Evolutionary conservation across 35 echinoderm and acorn worm species (phyloP).

Genomic region (Acanthaster planci): DNA sequence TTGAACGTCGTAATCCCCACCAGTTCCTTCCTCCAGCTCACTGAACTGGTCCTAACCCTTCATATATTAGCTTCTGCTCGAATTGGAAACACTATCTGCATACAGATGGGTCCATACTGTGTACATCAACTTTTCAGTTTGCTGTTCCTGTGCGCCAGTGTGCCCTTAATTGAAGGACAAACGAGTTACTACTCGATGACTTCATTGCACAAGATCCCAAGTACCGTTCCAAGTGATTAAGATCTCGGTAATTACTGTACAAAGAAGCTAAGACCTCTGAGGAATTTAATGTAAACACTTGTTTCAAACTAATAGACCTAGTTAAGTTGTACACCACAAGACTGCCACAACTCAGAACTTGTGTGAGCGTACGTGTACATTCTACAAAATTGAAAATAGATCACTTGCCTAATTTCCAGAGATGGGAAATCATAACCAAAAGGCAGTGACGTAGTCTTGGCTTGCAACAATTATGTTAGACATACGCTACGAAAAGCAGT

Average conservation of each 20-base stretch:
- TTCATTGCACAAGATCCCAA: conserved; percentile 33
- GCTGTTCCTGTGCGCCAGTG: neutral
- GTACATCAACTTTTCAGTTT: conserved; percentile 13
- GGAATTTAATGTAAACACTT: neutral
- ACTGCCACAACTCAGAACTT: conserved; percentile 34
- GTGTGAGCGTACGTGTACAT: neutral
- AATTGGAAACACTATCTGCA: no score
- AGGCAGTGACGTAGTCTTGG: conserved; percentile 49
- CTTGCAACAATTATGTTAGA: conserved; percentile 38
- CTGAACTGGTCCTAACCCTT: no score
- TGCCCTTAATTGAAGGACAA: neutral
- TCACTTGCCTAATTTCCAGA: conserved; percentile 41
- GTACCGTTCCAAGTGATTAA: no score
- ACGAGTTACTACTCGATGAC: neutral
- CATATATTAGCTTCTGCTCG: no score
- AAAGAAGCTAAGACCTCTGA: neutral
- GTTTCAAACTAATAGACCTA: conserved; percentile 46
- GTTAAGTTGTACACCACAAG: conserved; percentile 37
- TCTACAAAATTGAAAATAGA: conserved; percentile 36
- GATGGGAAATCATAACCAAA: conserved; percentile 35
- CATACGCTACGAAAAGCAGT: conserved; percentile 29
- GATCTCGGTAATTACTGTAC: conserved; percentile 26
- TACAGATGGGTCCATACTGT: no score
- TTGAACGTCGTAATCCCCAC: no score
- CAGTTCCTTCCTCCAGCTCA: no score